These are phyloP conservation scores for Pteronura brasiliensis DNA, from an alignment of 2,113 vertebrate genomes.

Conservation along the genomic window DNA sequence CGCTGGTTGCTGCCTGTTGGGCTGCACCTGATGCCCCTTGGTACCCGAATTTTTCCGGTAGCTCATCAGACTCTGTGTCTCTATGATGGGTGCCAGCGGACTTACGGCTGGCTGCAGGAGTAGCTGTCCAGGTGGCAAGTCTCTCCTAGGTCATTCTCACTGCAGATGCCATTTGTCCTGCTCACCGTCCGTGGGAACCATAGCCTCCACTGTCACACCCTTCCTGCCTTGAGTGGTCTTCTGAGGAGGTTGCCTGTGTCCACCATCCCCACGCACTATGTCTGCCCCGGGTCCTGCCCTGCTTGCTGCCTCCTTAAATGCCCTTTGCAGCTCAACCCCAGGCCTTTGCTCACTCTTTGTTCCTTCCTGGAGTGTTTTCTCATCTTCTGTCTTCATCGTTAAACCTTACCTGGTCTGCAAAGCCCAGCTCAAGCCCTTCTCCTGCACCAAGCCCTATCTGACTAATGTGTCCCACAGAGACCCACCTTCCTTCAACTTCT, in stretches of 20 bases:
- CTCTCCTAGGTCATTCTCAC: background rate
- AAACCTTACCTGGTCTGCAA: background rate
- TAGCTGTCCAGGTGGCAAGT: background rate
- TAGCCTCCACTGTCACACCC: background rate
- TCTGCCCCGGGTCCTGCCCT: background rate
- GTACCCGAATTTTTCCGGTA: fast-evolving
- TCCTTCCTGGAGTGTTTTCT: background rate
- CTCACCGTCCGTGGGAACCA: background rate
- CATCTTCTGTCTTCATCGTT: background rate
- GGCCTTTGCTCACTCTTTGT: background rate
- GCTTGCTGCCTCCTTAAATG: background rate
- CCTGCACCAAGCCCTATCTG: background rate
- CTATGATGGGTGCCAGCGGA: background rate
- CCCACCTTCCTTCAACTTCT: background rate
- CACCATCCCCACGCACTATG: background rate
- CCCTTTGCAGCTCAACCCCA: fast-evolving
- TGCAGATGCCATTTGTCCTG: background rate
- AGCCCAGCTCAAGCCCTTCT: background rate
- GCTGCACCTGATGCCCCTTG: background rate
- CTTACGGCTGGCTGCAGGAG: background rate
- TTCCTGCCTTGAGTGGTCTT: background rate
- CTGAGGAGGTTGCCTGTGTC: background rate
- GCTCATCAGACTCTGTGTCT: background rate
- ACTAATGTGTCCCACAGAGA: background rate
- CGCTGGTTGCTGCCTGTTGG: background rate